Percentiles rank a stretch among this genome's conserved stretches.
phyloP scores from a whole-genome alignment of 2,797 vertebrate genomes.

The Scarus forsteni region DNA sequence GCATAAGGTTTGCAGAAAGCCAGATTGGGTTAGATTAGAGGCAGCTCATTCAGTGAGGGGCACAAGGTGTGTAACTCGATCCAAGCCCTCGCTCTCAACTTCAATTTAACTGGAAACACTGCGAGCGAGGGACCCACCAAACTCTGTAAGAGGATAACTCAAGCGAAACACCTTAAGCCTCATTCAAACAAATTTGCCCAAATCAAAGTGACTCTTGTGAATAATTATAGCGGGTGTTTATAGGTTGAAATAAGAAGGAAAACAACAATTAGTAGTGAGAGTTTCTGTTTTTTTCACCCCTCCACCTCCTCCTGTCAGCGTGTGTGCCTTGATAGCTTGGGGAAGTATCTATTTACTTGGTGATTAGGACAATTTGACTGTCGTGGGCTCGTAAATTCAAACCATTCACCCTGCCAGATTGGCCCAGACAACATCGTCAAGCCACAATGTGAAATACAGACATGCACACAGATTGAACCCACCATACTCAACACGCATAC shows the following conservation, averaged over 20 bases:
- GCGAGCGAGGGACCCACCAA: slow-evolving; percentile 57
- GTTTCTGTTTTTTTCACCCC: slow-evolving; percentile 56
- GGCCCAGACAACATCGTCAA: slow-evolving; percentile 85
- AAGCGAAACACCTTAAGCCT: slow-evolving; percentile 82
- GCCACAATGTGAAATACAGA: slow-evolving; percentile 70
- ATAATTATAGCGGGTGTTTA: slow-evolving; percentile 85
- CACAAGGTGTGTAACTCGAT: slow-evolving; percentile 78
- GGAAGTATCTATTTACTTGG: slow-evolving; percentile 91
- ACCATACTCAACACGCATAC: slow-evolving; percentile 45
- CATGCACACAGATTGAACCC: slow-evolving; percentile 56
- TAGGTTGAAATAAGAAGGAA: slow-evolving; percentile 80
- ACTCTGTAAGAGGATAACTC: slow-evolving; percentile 74
- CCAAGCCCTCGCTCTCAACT: slow-evolving; percentile 67
- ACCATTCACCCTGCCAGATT: slow-evolving; percentile 85
- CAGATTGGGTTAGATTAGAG: slow-evolving; percentile 87
- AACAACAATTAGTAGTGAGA: slow-evolving; percentile 87
- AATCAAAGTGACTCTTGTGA: slow-evolving; percentile 87
- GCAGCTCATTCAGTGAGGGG: slow-evolving; percentile 76
- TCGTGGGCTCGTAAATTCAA: slow-evolving; percentile 85
- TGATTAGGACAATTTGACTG: slow-evolving; percentile 90
- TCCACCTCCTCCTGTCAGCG: slow-evolving; percentile 56
- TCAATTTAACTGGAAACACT: slow-evolving; percentile 76
- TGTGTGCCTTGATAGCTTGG: slow-evolving; percentile 81
- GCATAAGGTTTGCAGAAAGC: slow-evolving; percentile 80
- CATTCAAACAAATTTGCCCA: slow-evolving; percentile 81